Percentiles rank a stretch among this genome's conserved stretches.
phyloP scores from a whole-genome alignment of 1,140 invertebrate species.

The Zaprionus capensis region DNA sequence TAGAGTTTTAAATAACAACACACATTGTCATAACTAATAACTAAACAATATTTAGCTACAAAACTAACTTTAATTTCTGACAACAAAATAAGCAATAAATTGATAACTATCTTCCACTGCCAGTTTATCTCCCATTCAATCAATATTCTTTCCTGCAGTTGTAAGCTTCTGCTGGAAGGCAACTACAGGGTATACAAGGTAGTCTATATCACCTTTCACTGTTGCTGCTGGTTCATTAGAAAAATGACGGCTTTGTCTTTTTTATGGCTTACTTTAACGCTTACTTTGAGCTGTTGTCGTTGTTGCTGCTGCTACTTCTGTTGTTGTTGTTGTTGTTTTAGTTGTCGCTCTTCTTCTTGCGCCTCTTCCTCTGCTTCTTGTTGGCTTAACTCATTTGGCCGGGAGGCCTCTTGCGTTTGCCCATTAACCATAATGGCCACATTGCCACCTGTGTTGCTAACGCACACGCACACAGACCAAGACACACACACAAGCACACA shows the following conservation, averaged over 20 bases:
- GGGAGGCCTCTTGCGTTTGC: slow-evolving; percentile 57
- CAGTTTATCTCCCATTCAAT: neutral
- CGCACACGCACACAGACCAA: slow-evolving; percentile 35
- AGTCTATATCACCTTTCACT: slow-evolving; percentile 13
- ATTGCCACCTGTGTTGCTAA: slow-evolving; percentile 78
- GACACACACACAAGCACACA: neutral
- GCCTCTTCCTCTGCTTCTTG: slow-evolving; percentile 49
- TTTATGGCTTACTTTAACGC: slow-evolving; percentile 82
- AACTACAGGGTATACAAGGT: neutral
- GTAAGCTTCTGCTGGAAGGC: neutral
- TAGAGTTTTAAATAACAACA: too few relatives aligned
- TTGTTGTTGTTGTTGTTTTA: slow-evolving; percentile 27
- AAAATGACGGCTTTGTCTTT: slow-evolving; percentile 83
- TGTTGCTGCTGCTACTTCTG: slow-evolving; percentile 36
- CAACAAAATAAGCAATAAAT: too few relatives aligned
- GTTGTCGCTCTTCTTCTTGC: slow-evolving; percentile 6
- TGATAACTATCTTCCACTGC: too few relatives aligned
- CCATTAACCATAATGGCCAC: slow-evolving; percentile 81
- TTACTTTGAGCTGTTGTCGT: slow-evolving; percentile 51
- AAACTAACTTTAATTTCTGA: too few relatives aligned
- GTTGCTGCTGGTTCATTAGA: slow-evolving; percentile 76
- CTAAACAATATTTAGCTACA: too few relatives aligned
- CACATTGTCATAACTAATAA: too few relatives aligned
- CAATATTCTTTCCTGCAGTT: neutral
- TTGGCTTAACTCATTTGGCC: slow-evolving; percentile 80